A percentile compares a stretch with the other conserved stretches of the same genome.
These are phyloP conservation scores for Gymnoscopelus braueri DNA, from an alignment of 2,797 vertebrate genomes.

Conservation along the genomic window DNA sequence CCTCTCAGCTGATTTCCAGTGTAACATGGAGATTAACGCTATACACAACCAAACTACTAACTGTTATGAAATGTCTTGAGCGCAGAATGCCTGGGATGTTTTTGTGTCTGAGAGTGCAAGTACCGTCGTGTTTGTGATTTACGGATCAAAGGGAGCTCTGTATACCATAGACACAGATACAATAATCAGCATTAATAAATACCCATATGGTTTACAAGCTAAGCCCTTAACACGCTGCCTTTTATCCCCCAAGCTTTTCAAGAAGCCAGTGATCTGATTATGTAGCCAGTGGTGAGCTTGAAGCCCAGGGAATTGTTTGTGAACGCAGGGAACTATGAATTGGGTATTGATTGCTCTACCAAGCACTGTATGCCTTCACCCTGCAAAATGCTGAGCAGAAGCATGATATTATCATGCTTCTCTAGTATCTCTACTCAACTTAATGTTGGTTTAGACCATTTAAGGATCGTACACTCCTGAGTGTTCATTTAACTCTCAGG, in stretches of 20 bases:
- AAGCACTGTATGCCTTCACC: slow-evolving; percentile 16
- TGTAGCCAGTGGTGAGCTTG: slow-evolving; percentile 37
- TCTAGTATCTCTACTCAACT: too few relatives aligned
- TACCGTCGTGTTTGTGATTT: slow-evolving; percentile 57
- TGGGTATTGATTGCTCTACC: slow-evolving; percentile 20
- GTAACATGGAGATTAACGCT: slow-evolving; percentile 43
- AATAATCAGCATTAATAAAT: slow-evolving; percentile 50
- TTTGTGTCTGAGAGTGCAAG: slow-evolving; percentile 57
- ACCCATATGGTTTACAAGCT: slow-evolving; percentile 55
- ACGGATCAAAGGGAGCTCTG: slow-evolving; percentile 60
- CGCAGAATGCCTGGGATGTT: slow-evolving; percentile 51
- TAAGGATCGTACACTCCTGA: too few relatives aligned
- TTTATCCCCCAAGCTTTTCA: slow-evolving; percentile 54
- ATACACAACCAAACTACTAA: slow-evolving; percentile 35
- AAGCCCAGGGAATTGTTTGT: slow-evolving; percentile 36
- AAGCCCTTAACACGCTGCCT: slow-evolving; percentile 45
- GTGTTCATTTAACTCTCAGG: too few relatives aligned
- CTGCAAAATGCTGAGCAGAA: too few relatives aligned
- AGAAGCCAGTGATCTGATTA: slow-evolving; percentile 70
- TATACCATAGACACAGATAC: slow-evolving; percentile 58
- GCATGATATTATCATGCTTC: too few relatives aligned
- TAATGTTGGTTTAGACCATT: too few relatives aligned
- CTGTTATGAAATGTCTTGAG: slow-evolving; percentile 46
- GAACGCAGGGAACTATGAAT: slow-evolving; percentile 17
- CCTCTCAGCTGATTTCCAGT: slow-evolving; percentile 33